Evolutionary conservation across 1,140 invertebrate species (phyloP).

Genomic region (Asbolus verrucosus): DNA sequence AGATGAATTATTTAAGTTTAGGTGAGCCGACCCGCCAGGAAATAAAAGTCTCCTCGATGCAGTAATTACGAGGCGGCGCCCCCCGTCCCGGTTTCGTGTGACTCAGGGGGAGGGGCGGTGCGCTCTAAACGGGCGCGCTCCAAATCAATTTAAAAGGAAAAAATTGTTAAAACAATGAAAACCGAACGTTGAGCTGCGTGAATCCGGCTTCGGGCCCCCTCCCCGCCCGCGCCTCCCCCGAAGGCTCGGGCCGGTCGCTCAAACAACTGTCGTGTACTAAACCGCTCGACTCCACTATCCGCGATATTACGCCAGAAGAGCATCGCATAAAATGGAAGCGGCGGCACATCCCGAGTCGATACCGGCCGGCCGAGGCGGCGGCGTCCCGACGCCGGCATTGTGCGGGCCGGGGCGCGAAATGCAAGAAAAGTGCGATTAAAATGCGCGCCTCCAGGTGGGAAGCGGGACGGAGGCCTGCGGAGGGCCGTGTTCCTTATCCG

Average conservation of each 20-base stretch:
- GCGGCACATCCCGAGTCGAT: slow-evolving; percentile 59
- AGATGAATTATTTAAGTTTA: slow-evolving; percentile 5
- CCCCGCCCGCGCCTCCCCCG: slow-evolving; percentile 44
- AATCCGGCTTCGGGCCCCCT: slow-evolving; percentile 56
- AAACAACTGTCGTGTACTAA: slow-evolving; percentile 64
- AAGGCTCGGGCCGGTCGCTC: slow-evolving; percentile 57
- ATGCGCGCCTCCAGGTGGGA: slow-evolving; percentile 4
- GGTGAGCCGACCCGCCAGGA: no score
- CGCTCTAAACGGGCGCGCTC: slow-evolving; percentile 1
- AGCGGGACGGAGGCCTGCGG: background rate
- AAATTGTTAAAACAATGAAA: slow-evolving; percentile 59
- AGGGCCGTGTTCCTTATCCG: slow-evolving; percentile 36
- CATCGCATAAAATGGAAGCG: slow-evolving; percentile 61
- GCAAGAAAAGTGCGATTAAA: slow-evolving; percentile 16
- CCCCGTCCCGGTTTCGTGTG: background rate
- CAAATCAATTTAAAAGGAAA: slow-evolving; percentile 54
- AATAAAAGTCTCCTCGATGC: no score
- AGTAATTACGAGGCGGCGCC: background rate
- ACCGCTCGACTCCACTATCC: slow-evolving; percentile 59
- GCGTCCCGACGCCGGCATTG: slow-evolving; percentile 40
- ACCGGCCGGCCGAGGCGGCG: slow-evolving; percentile 46
- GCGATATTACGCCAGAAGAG: slow-evolving; percentile 59
- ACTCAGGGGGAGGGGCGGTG: background rate
- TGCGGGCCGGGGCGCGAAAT: background rate
- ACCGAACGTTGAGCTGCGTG: slow-evolving; percentile 58